These are phyloP conservation scores for Gavia stellata DNA, from an alignment of 2,113 vertebrate genomes.

Conservation along the genomic window DNA sequence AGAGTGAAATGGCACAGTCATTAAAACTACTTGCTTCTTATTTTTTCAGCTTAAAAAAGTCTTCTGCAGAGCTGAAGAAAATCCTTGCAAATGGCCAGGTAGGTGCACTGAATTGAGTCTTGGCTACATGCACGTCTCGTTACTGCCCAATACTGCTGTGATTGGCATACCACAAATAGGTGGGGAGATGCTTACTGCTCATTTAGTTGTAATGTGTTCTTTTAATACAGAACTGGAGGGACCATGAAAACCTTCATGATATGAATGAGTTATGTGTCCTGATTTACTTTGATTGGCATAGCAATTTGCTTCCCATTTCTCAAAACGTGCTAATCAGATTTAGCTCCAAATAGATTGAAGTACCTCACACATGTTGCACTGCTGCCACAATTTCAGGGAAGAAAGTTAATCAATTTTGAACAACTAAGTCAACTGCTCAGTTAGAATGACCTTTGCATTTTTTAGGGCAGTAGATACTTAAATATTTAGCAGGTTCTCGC, in stretches of 20 bases:
- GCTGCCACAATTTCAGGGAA: slow-evolving; percentile 37
- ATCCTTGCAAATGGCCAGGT: slow-evolving; percentile 96
- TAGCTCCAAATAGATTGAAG: slow-evolving; percentile 60
- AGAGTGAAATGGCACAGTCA: background rate
- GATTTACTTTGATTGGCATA: slow-evolving; percentile 71
- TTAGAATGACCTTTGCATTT: background rate
- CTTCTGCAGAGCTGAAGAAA: slow-evolving; percentile 95
- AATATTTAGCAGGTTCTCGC: background rate
- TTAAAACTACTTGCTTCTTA: background rate
- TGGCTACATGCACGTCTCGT: background rate
- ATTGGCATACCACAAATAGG: background rate
- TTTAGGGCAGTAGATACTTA: background rate
- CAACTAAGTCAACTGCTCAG: slow-evolving; percentile 38
- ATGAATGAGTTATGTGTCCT: slow-evolving; percentile 48
- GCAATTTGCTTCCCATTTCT: slow-evolving; percentile 67
- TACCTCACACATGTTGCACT: slow-evolving; percentile 8
- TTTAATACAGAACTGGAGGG: slow-evolving; percentile 13
- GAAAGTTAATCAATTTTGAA: slow-evolving; percentile 70
- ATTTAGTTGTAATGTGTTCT: background rate
- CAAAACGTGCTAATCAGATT: slow-evolving; percentile 64
- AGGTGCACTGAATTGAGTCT: slow-evolving; percentile 8
- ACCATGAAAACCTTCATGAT: slow-evolving; percentile 2
- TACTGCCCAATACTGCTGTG: background rate
- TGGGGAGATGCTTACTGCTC: background rate
- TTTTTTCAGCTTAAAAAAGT: slow-evolving; percentile 87